phyloP scores from a whole-genome alignment of 2,797 vertebrate genomes.

The Phrynocephalus vlangalii region DNA sequence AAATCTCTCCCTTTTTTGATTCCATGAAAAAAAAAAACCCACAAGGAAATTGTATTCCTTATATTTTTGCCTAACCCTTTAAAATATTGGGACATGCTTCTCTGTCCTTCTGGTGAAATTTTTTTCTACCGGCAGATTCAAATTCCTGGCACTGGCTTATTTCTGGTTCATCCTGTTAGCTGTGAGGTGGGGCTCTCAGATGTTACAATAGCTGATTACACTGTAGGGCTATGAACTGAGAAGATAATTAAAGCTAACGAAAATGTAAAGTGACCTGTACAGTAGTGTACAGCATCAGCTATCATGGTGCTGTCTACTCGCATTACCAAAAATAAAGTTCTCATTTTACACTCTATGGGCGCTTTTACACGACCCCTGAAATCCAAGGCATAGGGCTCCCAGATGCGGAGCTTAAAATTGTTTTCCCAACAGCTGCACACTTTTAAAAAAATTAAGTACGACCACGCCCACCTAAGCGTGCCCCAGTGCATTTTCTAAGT shows the following conservation, averaged over 20 bases:
- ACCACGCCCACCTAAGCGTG: too few relatives aligned
- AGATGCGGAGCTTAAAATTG: too few relatives aligned
- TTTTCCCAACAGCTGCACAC: too few relatives aligned
- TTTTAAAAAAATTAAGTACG: too few relatives aligned
- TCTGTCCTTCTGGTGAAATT: not conserved
- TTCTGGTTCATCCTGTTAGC: not conserved
- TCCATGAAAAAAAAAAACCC: not conserved
- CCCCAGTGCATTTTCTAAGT: too few relatives aligned
- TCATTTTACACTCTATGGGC: not conserved
- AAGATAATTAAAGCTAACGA: constrained; percentile 7
- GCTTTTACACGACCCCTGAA: too few relatives aligned
- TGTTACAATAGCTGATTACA: not conserved
- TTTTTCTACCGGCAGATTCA: not conserved
- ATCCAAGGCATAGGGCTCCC: too few relatives aligned
- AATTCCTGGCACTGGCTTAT: not conserved
- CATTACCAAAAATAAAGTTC: constrained; percentile 3
- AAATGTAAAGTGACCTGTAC: not conserved
- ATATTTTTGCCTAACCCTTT: not conserved
- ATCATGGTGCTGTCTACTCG: not conserved
- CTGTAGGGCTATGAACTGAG: not conserved
- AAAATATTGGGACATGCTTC: too few relatives aligned
- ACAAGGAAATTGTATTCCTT: not conserved
- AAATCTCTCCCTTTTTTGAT: too few relatives aligned
- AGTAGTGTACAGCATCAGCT: not conserved
- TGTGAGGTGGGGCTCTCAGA: not conserved